Conservation (phyloP, 2,113 vertebrate species). For the Syngnathus floridae region DNA sequence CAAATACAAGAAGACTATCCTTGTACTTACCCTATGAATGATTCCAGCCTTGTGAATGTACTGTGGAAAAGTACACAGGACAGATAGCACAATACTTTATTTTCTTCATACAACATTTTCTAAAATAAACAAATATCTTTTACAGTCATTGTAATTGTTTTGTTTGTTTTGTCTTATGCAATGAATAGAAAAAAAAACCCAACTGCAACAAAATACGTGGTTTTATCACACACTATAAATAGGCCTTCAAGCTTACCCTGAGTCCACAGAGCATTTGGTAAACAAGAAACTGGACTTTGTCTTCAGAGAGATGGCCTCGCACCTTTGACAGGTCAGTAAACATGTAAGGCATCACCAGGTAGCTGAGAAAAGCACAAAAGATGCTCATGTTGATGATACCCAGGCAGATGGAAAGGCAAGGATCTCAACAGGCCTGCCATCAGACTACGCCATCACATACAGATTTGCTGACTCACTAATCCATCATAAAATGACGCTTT, state of each 20-base stretch:
- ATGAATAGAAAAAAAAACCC: neutral
- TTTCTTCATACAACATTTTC: too few species aligned
- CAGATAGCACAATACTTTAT: neutral
- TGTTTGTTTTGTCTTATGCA: neutral
- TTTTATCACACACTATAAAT: neutral
- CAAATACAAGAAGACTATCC: neutral
- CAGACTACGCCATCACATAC: neutral
- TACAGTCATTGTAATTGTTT: neutral
- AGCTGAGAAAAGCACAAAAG: constrained; percentile 68
- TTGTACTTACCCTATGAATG: constrained; percentile 87
- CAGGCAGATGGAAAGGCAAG: neutral
- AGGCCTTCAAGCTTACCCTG: constrained; percentile 72
- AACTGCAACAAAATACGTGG: neutral
- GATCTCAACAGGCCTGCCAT: neutral
- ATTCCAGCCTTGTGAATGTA: constrained; percentile 95
- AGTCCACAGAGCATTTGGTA: constrained; percentile 96
- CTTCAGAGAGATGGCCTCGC: constrained; percentile 86
- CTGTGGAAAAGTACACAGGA: constrained; percentile 65
- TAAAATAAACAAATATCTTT: too few species aligned
- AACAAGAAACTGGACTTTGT: constrained; percentile 89
- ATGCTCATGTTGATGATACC: neutral
- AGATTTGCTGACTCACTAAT: neutral
- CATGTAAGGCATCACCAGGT: constrained; percentile 98
- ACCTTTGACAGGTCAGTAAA: constrained; percentile 93
- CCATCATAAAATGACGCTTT: neutral